Percentiles rank a stretch among this genome's conserved stretches.
These are phyloP conservation scores for Artemia sinica DNA, from an alignment of 2,888 invertebrate species.

Conservation along the genomic window DNA sequence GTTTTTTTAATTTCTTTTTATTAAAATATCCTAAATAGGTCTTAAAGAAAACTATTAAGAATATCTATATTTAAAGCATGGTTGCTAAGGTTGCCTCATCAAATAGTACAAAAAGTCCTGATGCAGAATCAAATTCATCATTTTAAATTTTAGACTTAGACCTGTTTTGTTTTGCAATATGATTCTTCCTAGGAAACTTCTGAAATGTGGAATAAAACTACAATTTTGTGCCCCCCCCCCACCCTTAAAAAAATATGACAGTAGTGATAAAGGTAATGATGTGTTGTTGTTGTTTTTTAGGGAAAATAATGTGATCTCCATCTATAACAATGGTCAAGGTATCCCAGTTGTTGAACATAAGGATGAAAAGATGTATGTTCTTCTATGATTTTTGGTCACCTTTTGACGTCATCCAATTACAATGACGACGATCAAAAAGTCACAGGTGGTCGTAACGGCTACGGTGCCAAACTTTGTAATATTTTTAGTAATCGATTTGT, in stretches of 20 bases:
- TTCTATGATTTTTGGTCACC: conserved; percentile 96
- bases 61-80: no score
- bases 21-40: no score
- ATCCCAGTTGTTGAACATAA: conserved; percentile 95
- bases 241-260: neutral
- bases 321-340: conserved; percentile 94
- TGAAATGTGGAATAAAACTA: no score
- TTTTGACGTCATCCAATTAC: conserved; percentile 95
- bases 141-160: no score
- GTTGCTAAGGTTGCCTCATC: no score
- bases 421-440: conserved; percentile 95
- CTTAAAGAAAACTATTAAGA: no score
- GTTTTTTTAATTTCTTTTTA: no score
- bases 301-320: conserved; percentile 69
- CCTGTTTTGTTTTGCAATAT: neutral
- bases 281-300: conserved; percentile 31
- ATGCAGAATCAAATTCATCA: no score
- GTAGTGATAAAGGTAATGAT: no score
- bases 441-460: conserved; percentile 88
- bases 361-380: conserved; percentile 95
- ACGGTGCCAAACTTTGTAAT: conserved; percentile 96
- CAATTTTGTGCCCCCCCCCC: no score
- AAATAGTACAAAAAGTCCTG: no score
- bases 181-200: no score
- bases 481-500: conserved; percentile 92